phyloP scores from a whole-genome alignment of 2,888 invertebrate genomes.

The Adelognathus sp. region DNA sequence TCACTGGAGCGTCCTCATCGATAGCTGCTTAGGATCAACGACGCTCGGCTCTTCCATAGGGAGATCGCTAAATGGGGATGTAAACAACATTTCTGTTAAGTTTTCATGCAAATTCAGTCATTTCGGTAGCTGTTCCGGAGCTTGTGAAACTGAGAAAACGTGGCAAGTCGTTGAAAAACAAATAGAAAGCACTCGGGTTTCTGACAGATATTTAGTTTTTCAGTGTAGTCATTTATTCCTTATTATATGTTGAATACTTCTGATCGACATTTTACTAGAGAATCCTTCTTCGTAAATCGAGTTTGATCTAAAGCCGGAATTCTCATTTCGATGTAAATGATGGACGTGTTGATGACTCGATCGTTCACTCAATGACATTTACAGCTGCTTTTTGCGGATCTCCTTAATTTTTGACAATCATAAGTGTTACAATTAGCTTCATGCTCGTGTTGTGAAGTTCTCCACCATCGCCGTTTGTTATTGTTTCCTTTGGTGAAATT shows the following conservation, averaged over 20 bases:
- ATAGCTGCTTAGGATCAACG: too few species aligned
- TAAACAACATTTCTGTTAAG: too few species aligned
- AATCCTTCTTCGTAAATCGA: not conserved
- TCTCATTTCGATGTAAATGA: not conserved
- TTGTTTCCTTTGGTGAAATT: not conserved
- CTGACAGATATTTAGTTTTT: too few species aligned
- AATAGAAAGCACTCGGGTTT: too few species aligned
- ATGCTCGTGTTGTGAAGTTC: slow-evolving; percentile 3
- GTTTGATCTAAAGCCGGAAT: not conserved
- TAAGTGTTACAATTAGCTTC: not conserved
- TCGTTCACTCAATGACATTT: not conserved
- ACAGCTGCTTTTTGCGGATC: not conserved
- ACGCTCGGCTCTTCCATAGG: too few species aligned
- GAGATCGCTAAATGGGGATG: too few species aligned
- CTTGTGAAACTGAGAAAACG: too few species aligned
- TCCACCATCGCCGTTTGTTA: not conserved
- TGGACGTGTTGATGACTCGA: not conserved
- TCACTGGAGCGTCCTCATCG: too few species aligned
- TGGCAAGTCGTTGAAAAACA: too few species aligned
- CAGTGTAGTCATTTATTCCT: too few species aligned
- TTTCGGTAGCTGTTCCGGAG: too few species aligned
- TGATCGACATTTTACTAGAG: not conserved
- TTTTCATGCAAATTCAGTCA: too few species aligned
- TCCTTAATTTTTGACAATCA: not conserved
- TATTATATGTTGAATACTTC: not conserved